These are phyloP conservation scores for Machimus atricapillus DNA, from an alignment of 2,888 invertebrate species.

Conservation along the genomic window DNA sequence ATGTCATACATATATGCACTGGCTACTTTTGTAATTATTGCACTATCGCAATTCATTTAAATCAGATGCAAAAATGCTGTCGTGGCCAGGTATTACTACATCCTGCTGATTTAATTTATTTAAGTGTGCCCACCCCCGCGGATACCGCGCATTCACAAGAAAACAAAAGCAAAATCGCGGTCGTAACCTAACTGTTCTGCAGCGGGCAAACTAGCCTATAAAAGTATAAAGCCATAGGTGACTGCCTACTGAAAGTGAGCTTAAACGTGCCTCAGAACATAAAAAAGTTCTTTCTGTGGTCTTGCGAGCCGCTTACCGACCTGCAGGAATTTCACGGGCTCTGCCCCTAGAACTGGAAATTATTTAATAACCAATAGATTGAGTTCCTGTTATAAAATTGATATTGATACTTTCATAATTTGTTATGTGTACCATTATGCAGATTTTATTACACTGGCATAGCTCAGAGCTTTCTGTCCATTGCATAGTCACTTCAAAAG, in stretches of 20 bases:
- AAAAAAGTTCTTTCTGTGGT: background rate
- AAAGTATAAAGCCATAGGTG: background rate
- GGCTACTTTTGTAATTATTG: background rate
- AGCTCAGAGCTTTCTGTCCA: background rate
- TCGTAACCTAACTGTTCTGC: background rate
- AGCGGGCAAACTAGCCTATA: background rate
- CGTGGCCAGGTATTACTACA: background rate
- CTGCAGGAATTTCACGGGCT: background rate
- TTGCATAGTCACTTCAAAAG: background rate
- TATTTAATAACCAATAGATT: background rate
- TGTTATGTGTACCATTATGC: background rate
- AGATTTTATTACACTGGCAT: background rate
- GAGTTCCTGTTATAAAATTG: background rate
- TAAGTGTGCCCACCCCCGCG: background rate
- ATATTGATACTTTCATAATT: background rate
- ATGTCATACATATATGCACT: background rate
- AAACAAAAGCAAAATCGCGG: background rate
- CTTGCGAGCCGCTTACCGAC: background rate
- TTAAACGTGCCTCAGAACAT: background rate
- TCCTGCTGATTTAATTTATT: background rate
- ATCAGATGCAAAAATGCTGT: background rate
- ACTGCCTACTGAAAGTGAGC: background rate
- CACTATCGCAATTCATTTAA: background rate
- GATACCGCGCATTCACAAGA: background rate
- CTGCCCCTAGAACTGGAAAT: background rate